Conservation (phyloP, 1,140 invertebrate species). For the Aphaenogaster rudis region DNA sequence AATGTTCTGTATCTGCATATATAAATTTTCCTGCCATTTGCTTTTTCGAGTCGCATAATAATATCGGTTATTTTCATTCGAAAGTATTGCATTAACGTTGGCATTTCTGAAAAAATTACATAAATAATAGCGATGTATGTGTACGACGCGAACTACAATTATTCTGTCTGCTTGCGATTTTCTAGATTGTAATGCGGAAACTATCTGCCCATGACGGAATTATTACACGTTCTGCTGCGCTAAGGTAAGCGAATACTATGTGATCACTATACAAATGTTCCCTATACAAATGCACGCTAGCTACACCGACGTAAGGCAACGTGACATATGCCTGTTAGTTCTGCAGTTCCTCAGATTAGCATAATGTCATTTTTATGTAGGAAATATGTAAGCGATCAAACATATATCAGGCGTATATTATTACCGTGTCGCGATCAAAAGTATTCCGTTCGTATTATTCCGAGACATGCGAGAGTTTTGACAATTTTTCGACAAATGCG, state of each 20-base stretch:
- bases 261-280: constrained; percentile 14
- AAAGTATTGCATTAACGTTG: constrained; percentile 3
- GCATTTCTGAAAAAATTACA: constrained; percentile 7
- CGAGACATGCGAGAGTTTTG: not conserved
- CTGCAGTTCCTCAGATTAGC: constrained; percentile 20
- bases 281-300: constrained; percentile 49
- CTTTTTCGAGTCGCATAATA: constrained; percentile 7
- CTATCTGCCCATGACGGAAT: constrained; percentile 29
- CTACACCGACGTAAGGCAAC: not conserved
- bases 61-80: not conserved
- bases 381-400: constrained; percentile 27
- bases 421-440: constrained; percentile 2
- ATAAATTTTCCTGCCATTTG: not conserved
- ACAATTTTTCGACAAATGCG: not conserved
- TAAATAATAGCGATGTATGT: constrained; percentile 19
- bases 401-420: not conserved
- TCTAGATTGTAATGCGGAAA: constrained; percentile 39
- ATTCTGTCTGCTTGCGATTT: constrained; percentile 21
- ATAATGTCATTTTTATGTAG: constrained; percentile 15
- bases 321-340: not conserved
- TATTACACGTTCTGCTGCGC: constrained; percentile 45
- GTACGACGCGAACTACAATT: not conserved
- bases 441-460: not conserved
- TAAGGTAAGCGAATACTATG: constrained; percentile 43
- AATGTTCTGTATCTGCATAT: not conserved